Evolutionary conservation across 2,113 vertebrate genomes (phyloP), one percentile per base, ranked within the genome.

Genomic region (Hepsetus odoe): DNA sequence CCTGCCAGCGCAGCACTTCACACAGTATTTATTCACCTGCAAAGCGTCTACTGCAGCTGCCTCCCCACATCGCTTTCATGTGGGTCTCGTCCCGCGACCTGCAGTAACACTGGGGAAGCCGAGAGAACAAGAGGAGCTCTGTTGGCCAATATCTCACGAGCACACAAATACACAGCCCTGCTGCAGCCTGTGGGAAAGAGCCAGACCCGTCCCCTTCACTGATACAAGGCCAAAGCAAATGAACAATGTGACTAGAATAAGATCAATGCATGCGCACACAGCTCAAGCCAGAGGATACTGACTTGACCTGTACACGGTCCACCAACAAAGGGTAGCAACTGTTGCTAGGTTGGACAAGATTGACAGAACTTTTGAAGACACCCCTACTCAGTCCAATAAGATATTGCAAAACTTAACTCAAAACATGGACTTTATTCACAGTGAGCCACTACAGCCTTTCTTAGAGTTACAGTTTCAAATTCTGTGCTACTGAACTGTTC

Each of bases 41-140:
- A 62, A 72, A 79, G 71, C 62, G 69, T 86, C 80, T 73, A 20
- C 70, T 28, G 62, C 26, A 77, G 55, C 77, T 84, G 72, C 77
- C 32, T 75, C 71, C 67, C 70, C 72, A n/a, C 62, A 81, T 86
- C 53, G 49, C 82, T 72, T 84, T 77, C 75, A 84, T 81, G 62
- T 83, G 80, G 81, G 65, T 66, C 77, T 73, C 51, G 65, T 82
- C 66, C 64, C 72, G 56, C 56, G 80, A 77, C 77, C 74, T 79
- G 40, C 76, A 40, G 61, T 62, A 72, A 59, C 66, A 73, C 59
- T 20, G 51, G 40, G 71, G 70, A 75, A n/a, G 33, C 53, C 28
- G 40, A 3, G 28, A 80, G 82, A 84, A 86, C 82, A 86, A 84
- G 83, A 80, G 69, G 62, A 51, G 68, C 72, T 79, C 77, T 84